Base-by-base conservation (phyloP, 2,888 invertebrate genomes). In the Euzophera pinguis region DNA sequence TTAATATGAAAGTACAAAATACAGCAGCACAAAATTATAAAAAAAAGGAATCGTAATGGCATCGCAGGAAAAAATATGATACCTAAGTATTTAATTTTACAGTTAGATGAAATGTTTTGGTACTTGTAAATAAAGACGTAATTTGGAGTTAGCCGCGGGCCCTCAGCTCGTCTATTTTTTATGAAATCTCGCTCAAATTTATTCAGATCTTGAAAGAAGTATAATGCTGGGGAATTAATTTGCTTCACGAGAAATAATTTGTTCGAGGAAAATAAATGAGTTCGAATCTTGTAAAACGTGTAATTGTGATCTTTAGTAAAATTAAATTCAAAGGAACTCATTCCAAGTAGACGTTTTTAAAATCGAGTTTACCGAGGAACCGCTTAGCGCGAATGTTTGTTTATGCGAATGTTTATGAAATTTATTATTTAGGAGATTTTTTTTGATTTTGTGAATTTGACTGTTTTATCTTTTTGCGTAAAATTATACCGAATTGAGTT, bases 211-310 rank as follows among this genome's bases (percentile, higher is more conserved):
- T 78, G 72, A 83, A 82, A 85, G 78, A 83, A 85, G 83, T 84
- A 85, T 84, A 83, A 86, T 84, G 78, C 81, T 73, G 70, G 77
- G 77, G 72, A 86, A 88, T 87, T 88, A 88, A 86, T 88, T 88
- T 87, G 73, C 77, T 82, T 84, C 76, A 75, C 74, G 64, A 81
- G 74, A 80, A 84, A 83, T 81, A 79, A 81, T 83, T 83, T 80
- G 69, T 72, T 69, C 67, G 60, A 64, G 65, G 71, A 75, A 80
- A 79, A 81, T 82, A 85, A 86, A 84, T 81, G 80, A 82, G 77
- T 81, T 76, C 76, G 76, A 80, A 81, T 83, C 80, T 81, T 71
- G 76, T 78, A 76, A 80, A 79, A 73, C 65, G 75, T 72, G 74
- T 82, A 81, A 85, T 84, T 85, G 83, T 83, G 73, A 82, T 83